phyloP scores from a whole-genome alignment of 2,113 vertebrate species.

The Bos indicus region DNA sequence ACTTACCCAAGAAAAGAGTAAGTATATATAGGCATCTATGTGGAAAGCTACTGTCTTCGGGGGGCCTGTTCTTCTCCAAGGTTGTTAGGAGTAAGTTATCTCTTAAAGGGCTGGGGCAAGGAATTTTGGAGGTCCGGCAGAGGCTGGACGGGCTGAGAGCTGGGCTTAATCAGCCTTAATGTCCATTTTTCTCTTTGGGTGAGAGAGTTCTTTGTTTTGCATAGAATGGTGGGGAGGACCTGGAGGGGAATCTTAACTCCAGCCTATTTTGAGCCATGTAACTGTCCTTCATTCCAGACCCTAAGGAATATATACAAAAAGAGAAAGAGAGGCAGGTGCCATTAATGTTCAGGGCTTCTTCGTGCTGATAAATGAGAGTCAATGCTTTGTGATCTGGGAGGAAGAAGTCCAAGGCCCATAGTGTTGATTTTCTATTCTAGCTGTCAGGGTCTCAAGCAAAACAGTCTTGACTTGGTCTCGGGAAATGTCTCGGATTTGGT shows the following conservation, averaged over 20 bases:
- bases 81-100: neutral
- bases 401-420: neutral
- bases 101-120: neutral
- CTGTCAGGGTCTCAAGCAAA: neutral
- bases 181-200: neutral
- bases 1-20: neutral
- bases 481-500: neutral
- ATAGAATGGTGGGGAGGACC: neutral
- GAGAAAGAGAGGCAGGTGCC: accelerated
- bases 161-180: neutral
- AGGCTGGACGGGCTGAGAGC: neutral
- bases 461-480: neutral
- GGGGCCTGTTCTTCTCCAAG: neutral
- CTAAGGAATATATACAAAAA: neutral
- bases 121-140: neutral
- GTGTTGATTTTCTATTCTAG: neutral
- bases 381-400: neutral
- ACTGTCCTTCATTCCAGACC: neutral
- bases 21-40: accelerated
- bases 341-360: neutral
- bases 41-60: neutral
- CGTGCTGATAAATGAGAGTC: neutral
- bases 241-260: neutral
- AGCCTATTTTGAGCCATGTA: neutral
- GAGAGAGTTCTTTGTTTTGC: neutral